Evolutionary conservation across 2,888 invertebrate species (phyloP).

Genomic region (Dendrolimus houi): DNA sequence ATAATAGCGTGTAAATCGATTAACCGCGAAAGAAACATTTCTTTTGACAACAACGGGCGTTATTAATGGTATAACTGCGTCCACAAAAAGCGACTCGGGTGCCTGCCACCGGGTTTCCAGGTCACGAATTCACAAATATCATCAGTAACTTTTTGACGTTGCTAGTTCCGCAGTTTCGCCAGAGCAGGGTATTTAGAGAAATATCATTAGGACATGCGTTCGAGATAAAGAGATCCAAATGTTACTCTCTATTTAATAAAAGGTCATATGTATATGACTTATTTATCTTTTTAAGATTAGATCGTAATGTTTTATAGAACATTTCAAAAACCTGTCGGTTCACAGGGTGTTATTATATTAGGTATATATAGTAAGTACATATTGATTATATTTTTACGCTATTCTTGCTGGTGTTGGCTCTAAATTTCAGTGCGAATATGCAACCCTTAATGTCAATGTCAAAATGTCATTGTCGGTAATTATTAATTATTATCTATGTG

Average conservation of each 20-base stretch:
- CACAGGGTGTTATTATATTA: too few species aligned
- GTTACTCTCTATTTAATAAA: background rate
- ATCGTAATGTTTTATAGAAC: too few species aligned
- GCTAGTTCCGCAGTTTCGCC: constrained; percentile 5
- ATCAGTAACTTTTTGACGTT: constrained; percentile 6
- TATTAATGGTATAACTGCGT: constrained; percentile 34
- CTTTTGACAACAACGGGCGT: constrained; percentile 21
- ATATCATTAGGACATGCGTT: constrained; percentile 7
- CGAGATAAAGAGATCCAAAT: background rate
- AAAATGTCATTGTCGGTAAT: background rate
- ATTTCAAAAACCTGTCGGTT: too few species aligned
- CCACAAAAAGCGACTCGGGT: constrained; percentile 33
- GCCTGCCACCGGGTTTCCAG: constrained; percentile 44
- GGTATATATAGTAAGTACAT: too few species aligned
- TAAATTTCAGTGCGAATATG: too few species aligned
- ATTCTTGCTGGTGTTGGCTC: too few species aligned
- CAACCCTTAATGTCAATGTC: too few species aligned
- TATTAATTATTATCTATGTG: background rate
- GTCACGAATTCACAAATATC: constrained; percentile 41
- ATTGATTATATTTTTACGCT: too few species aligned
- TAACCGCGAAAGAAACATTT: constrained; percentile 6
- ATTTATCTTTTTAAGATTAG: too few species aligned
- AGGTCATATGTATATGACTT: too few species aligned
- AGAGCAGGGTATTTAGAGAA: constrained; percentile 10
- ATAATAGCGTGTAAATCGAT: constrained; percentile 6